A percentile compares a stretch with the other conserved stretches of the same genome.
phyloP scores from a whole-genome alignment of 2,113 vertebrate species.

The Pluvialis apricaria region DNA sequence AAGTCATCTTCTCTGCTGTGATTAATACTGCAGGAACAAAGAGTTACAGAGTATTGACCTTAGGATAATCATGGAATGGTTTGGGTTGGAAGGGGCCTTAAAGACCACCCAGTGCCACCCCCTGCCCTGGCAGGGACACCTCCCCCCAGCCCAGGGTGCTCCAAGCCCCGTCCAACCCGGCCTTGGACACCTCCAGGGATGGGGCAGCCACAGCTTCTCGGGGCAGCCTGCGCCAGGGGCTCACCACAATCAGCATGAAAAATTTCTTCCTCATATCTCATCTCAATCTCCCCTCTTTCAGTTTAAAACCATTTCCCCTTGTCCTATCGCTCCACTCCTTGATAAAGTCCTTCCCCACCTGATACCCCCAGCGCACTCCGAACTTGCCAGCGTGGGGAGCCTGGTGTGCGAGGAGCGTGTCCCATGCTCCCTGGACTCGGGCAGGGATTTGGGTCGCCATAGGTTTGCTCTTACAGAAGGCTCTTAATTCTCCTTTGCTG shows the following conservation, averaged over 20 bases:
- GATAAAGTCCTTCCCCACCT: not conserved
- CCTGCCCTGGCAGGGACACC: not conserved
- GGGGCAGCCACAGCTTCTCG: not conserved
- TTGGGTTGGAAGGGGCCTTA: not conserved
- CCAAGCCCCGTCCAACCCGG: not conserved
- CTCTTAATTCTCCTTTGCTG: not conserved
- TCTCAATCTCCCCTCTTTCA: not conserved
- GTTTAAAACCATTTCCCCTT: not conserved
- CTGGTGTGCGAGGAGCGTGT: rapidly evolving
- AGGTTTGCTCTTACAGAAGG: rapidly evolving
- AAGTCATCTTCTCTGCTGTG: rapidly evolving
- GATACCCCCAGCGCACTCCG: rapidly evolving
- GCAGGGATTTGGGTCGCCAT: rapidly evolving
- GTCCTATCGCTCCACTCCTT: not conserved
- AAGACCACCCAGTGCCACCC: not conserved
- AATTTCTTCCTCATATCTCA: not conserved
- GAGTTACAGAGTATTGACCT: not conserved
- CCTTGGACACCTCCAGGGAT: not conserved
- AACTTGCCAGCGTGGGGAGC: rapidly evolving
- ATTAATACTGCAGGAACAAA: not conserved
- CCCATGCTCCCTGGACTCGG: rapidly evolving
- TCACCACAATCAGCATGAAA: too few relatives aligned
- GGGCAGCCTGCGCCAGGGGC: not conserved
- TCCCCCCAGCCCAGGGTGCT: not conserved
- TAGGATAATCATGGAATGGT: too few relatives aligned